A percentile compares a stretch with the other conserved stretches of the same genome.
Evolutionary conservation across 2,888 invertebrate species (phyloP).

Genomic region (Timandra comae): DNA sequence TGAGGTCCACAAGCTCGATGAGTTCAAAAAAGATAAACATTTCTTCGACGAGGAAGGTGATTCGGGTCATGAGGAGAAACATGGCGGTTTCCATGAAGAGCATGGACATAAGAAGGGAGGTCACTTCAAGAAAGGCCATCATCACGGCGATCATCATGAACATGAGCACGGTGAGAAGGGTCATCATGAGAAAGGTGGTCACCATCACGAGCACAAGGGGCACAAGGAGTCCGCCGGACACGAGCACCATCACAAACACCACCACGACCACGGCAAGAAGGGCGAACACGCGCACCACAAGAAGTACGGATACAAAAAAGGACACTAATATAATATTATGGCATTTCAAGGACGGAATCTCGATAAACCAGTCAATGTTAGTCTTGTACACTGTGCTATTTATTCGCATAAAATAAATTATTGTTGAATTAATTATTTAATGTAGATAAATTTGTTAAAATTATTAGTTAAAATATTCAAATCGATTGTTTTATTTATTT

Average conservation of each 20-base stretch:
- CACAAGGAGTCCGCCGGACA: slow-evolving; percentile 88
- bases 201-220: slow-evolving; percentile 86
- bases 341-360: slow-evolving; percentile 9
- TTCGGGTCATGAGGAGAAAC: slow-evolving; percentile 87
- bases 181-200: slow-evolving; percentile 86
- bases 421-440: slow-evolving; percentile 17
- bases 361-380: slow-evolving; percentile 9
- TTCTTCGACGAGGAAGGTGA: slow-evolving; percentile 92
- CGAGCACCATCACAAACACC: slow-evolving; percentile 84
- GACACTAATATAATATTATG: slow-evolving; percentile 38
- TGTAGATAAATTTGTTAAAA: slow-evolving; percentile 1
- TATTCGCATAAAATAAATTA: slow-evolving; percentile 21
- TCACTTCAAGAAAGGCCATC: slow-evolving; percentile 87
- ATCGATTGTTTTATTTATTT: no score
- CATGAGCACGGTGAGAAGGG: slow-evolving; percentile 89
- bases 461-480: no score
- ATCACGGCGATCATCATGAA: slow-evolving; percentile 85
- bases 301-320: slow-evolving; percentile 83
- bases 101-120: slow-evolving; percentile 90
- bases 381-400: no score
- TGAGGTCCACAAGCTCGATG: slow-evolving; percentile 89
- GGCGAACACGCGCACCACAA: slow-evolving; percentile 88
- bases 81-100: slow-evolving; percentile 87
- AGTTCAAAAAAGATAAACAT: slow-evolving; percentile 90
- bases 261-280: slow-evolving; percentile 86